Percentiles rank a stretch among this genome's conserved stretches.
Evolutionary conservation across 2,888 invertebrate genomes (phyloP).

Genomic region (Auanema freiburgensis): DNA sequence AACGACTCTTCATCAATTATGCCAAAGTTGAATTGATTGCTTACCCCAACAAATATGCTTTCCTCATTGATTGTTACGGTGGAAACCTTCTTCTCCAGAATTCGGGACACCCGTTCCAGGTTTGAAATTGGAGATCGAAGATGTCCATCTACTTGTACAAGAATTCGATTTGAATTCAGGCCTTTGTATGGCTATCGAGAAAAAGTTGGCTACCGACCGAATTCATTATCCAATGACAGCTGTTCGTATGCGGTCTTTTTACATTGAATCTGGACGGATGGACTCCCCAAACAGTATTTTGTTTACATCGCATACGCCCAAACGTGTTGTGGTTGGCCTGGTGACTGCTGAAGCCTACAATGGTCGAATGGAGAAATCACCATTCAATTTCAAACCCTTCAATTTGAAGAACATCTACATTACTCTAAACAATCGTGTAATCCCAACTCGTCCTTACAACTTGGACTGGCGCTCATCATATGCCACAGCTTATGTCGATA

Average conservation of each 20-base stretch:
- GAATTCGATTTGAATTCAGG: background rate
- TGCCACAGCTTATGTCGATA: background rate
- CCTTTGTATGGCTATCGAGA: background rate
- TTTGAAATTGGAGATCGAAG: too few relatives aligned
- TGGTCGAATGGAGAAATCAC: background rate
- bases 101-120: too few relatives aligned
- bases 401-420: background rate
- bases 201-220: background rate
- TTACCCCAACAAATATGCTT: background rate
- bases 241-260: background rate
- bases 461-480: background rate
- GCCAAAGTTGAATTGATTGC: constrained; percentile 1
- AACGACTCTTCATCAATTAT: background rate
- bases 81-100: too few relatives aligned
- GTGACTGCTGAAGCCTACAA: background rate
- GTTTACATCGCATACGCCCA: background rate
- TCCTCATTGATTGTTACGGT: background rate
- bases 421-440: background rate
- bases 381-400: background rate
- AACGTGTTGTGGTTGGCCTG: background rate
- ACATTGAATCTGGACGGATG: background rate
- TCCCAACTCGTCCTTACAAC: background rate
- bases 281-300: background rate
- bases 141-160: background rate
- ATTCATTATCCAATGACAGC: background rate